Base-by-base conservation (phyloP, 2,113 vertebrate species). In the Pomatostomus ruficeps region DNA sequence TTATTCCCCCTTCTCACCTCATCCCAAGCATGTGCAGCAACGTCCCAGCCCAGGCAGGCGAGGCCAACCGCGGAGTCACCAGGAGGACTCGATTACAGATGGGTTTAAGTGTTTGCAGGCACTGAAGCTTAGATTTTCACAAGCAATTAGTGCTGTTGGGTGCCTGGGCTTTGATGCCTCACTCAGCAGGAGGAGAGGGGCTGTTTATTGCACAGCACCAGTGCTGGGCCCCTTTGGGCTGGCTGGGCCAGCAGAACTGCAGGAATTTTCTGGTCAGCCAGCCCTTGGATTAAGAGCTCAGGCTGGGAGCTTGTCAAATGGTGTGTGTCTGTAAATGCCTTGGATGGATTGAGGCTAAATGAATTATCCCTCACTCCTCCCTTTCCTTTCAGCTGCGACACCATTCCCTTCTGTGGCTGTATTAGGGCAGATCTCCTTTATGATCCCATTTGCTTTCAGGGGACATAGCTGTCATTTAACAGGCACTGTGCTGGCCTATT, bases 31-130 rank as follows among this genome's bases (percentile, higher is more conserved):
- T 35, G 58, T 48, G 22, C 54, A 35, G 84, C n/a, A 46, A 0
- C 74, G 76, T 52, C 90, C 49, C 85, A 63, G 88, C 35, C 11
- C 3, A 15, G 29, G 40, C 26, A 35, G 54, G 80, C 77, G 21
- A 61, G 85, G 78, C 93, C 90, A 90, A 58, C 54, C 88, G 49
- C n/a, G 9, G 68, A 90, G 62, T 20, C 85, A 79, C 4, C 48
- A 68, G 90, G 81, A 94, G 68, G 74, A 81, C 20, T 57, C 14
- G 14, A 21, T 85, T 91, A 42, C 67, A 20, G 33, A 1, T 3
- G n/a, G 22, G 17, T 42, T 43, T 40, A 80, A 96, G 65, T 43
- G 83, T 77, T 92, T 86, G 85, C 96, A 97, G 94, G 75, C 75
- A 14, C 42, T 1, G 19, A 14, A 74, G 72, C 59, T 80, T 13